Base-by-base conservation (phyloP, 2,888 invertebrate species). In the Atherix ibis region DNA sequence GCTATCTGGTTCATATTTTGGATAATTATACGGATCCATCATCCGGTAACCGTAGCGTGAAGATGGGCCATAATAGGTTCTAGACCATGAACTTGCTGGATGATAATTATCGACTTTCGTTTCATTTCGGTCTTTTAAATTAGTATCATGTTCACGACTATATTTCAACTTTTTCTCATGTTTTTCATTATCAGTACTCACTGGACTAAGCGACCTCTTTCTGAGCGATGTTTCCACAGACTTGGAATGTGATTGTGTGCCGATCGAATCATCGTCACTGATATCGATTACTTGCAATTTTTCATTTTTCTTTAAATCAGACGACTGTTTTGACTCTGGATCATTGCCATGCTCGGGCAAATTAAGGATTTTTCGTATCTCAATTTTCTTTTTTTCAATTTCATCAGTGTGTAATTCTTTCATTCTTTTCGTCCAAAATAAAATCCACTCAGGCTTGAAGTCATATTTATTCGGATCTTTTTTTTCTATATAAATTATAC, bases 381-480 rank as follows among this genome's bases (percentile, higher is more conserved):
- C 82, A 34, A 70, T 67, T 42, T 80, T 73, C 37, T 73, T 67
- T 12, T 64, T 60, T 35, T 71, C 70, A 4, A 83, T 50, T 46
- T 83, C 76, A 10, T 71, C 71, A 18, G 71, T 69, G 49, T 83
- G 79, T 5, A 88, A 56, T 43, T 83, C 82, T 35, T 76, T 73
- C 76, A 85, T 81, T 9, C 82, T 70, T 38, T 71, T 71, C 47
- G 81, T 82, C 88, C 88, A 88, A 54, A 73, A 85, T 32, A 71
- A 62, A 34, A 85, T 84, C 88, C 88, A 88, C 49, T 88, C 88
- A 1, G 84, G 81, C 46, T 85, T 85, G 53, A 83, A 88, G 51
- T 88, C 85, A 51, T 85, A 74, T 42, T 75, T 76, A 19, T 75
- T 67, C 1, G 82, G 76, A 53, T 88, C 83, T 53, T 57, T 60